Evolutionary conservation across 1,140 invertebrate species (phyloP).

Genomic region (Lepidostoma basale): DNA sequence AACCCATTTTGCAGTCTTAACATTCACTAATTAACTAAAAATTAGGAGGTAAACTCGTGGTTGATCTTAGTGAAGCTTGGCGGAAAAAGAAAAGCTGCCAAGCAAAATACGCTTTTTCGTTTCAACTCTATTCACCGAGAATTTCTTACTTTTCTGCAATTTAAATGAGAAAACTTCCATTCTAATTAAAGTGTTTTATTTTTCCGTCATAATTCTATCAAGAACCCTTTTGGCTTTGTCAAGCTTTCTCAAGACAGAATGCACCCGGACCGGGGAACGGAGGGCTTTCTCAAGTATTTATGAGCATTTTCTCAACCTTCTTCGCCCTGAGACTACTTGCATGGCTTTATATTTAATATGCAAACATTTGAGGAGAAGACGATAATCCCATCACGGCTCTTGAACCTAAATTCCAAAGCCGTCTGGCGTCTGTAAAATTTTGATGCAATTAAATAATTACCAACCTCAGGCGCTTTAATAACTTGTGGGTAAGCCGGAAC

Average conservation of each 20-base stretch:
- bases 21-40: too few species aligned
- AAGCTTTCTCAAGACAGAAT: slow-evolving; percentile 2
- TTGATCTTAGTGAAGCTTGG: too few species aligned
- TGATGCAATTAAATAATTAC: neutral
- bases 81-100: too few species aligned
- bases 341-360: slow-evolving; percentile 5
- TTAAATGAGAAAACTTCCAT: slow-evolving; percentile 1
- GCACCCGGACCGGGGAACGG: neutral
- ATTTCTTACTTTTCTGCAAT: slow-evolving; percentile 1
- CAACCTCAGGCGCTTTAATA: neutral
- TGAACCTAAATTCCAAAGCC: neutral
- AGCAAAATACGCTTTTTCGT: too few species aligned
- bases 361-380: neutral
- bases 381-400: neutral
- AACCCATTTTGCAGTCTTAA: too few species aligned
- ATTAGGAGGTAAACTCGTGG: too few species aligned
- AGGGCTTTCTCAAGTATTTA: neutral
- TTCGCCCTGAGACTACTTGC: neutral
- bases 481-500: too few species aligned
- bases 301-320: neutral
- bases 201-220: slow-evolving; percentile 1
- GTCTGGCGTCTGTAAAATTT: neutral
- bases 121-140: neutral
- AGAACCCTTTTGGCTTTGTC: neutral
- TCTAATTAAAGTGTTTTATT: slow-evolving; percentile 13